Evolutionary conservation across 2,113 vertebrate species (phyloP), one percentile per base, ranked within the genome.

Genomic region (Salminus brasiliensis): DNA sequence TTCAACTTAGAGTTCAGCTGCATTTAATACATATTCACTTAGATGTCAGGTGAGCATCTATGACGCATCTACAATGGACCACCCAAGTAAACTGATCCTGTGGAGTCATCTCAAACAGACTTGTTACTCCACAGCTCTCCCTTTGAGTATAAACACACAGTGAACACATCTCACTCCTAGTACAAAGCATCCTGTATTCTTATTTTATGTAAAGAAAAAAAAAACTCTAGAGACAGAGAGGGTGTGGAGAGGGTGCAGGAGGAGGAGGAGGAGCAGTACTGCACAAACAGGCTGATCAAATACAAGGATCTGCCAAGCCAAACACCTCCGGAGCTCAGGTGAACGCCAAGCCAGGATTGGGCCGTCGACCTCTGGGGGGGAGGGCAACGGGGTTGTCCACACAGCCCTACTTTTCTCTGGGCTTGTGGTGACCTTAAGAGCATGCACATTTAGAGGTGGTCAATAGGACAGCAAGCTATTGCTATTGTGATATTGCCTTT

Each of bases 211-310:
- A 76, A 76, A 53, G 27, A 43, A 76, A 80, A 73, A 80, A 73
- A 52, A 4, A 47, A 34, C 63, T 67, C 3, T 45, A 66, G 47
- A n/a, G 36, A 69, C 49, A 71, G 49, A 60, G 66, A 82, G 72
- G 55, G 83, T 29, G 53, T 68, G 49, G 8, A 25, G 60, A 65
- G 34, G 5, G 32, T 68, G 78, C 79, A 85, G 81, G n/a, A 57
- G 68, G 71, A 85, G 78, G 43, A 81, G 84, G 71, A 85, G 78
- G 43, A 81, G 84, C 79, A 84, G 85, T 85, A 90, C 88, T 89
- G 87, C 83, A 84, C 84, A 85, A 92, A 86, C 85, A 89, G 82
- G 89, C 85, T 90, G 88, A 92, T 91, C 85, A 91, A 93, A 92
- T 89, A 92, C 63, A 86, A 76, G 82, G 41, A 2, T 16, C 72